Evolutionary conservation across 2,888 invertebrate species (phyloP), one percentile per base, ranked within the genome.

Genomic region (Cheilosia pagana): DNA sequence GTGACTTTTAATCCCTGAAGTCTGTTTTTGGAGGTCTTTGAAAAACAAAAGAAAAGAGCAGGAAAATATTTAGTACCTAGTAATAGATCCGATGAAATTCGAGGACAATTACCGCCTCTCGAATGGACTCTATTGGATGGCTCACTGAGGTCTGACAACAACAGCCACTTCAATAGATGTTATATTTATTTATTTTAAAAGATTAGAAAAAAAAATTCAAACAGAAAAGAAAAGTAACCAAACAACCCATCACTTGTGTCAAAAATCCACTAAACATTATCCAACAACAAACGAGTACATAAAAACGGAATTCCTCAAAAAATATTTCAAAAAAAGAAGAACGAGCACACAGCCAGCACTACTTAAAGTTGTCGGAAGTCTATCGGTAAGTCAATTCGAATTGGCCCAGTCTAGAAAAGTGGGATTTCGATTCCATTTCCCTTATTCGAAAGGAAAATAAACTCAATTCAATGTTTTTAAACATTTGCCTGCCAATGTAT

Each of bases 291-390:
- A 12, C 12, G 12, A 3, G 35, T 12, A 39, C 55, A 57, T 21
- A 41, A 1, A n/a, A 57, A 39, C 57, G 2, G 23, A 39, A 57
- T 57, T 39, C 23, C 7, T 39, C 14, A 7, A 39, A 12, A 57
- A 57, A 39, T 8, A 3, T n/a, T n/a, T n/a, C n/a, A 3, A 6
- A 14, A 14, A 21, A 21, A 19, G 39, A 57, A 39, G 3, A 14
- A 7, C 16, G 28, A 48, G 7, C 19, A 45, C 19, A 12, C 28
- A 62, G 43, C 21, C 43, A 43, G 12, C 14, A 62, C 45, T 41
- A 62, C 62, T 48, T 48, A 31, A 48, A 62, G 6, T 45, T 62
- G 62, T 62, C 62, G 45, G 45, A 62, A 62, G 45, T 43, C 28
- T 5, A 45, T 62, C 28, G 12, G 25, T 31, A 10, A 62, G 62